Evolutionary conservation across 2,797 vertebrate species (phyloP).

Genomic region (Amblyraja radiata): DNA sequence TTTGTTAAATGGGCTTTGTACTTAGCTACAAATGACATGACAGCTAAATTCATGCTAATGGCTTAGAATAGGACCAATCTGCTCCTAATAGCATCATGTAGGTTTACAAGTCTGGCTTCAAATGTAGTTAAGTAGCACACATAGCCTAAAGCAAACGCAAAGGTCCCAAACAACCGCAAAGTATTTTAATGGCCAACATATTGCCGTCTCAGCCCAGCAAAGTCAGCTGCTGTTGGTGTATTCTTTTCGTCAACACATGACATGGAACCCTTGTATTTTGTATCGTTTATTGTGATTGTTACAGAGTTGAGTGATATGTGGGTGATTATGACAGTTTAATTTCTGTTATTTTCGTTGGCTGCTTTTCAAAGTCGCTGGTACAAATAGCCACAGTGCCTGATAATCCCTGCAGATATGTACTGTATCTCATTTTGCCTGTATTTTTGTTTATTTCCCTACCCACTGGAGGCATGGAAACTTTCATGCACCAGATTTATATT

Average conservation of each 20-base stretch:
- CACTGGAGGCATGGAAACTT: background rate
- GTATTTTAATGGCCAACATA: slow-evolving; percentile 13
- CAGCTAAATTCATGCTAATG: slow-evolving; percentile 32
- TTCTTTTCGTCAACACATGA: background rate
- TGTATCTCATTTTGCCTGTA: background rate
- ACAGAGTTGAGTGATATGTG: background rate
- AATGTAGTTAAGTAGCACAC: slow-evolving; percentile 17
- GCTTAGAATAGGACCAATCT: slow-evolving; percentile 19
- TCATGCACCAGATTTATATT: background rate
- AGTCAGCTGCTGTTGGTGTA: background rate
- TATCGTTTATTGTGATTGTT: slow-evolving; percentile 1
- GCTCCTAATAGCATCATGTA: slow-evolving; percentile 30
- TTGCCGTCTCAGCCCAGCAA: background rate
- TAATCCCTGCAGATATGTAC: background rate
- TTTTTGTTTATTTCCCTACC: background rate
- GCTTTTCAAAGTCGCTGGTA: slow-evolving; percentile 8
- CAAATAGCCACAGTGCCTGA: background rate
- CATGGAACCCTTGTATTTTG: background rate
- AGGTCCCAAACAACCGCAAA: background rate
- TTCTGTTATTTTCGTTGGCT: slow-evolving; percentile 7
- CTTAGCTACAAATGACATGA: slow-evolving; percentile 16
- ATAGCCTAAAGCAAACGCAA: background rate
- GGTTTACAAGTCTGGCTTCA: slow-evolving; percentile 27
- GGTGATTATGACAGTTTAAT: background rate
- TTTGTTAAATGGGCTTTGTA: background rate